Evolutionary conservation across 2,113 vertebrate species (phyloP).

Genomic region (Colinus virginianus): DNA sequence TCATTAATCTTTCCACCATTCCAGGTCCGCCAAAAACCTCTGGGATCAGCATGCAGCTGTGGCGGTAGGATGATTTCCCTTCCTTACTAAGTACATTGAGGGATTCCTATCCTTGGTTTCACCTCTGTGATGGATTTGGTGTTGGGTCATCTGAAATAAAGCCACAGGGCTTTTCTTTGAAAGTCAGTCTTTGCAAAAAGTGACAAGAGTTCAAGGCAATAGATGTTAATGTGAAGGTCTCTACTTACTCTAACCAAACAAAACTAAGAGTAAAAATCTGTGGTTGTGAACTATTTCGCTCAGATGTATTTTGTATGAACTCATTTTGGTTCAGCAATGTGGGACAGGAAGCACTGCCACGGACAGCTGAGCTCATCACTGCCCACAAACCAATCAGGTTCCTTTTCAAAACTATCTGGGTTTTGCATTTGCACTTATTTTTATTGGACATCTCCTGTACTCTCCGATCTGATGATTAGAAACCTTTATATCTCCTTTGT

Average conservation of each 20-base stretch:
- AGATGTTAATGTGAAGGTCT: not conserved
- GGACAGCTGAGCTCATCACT: not conserved
- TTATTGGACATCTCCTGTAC: not conserved
- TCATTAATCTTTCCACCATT: conserved; percentile 25
- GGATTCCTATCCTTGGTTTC: not conserved
- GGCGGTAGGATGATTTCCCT: not conserved
- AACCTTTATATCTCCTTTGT: not conserved
- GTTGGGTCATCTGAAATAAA: not conserved
- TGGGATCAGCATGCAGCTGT: conserved; percentile 52
- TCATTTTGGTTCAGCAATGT: not conserved
- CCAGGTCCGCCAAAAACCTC: conserved; percentile 62
- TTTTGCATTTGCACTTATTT: not conserved
- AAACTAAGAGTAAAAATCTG: not conserved
- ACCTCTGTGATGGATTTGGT: not conserved
- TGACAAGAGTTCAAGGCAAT: not conserved
- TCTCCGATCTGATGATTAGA: not conserved
- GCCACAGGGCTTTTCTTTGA: not conserved
- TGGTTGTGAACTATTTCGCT: not conserved
- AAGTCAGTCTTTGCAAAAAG: not conserved
- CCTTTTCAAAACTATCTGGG: not conserved
- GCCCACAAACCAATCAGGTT: not conserved
- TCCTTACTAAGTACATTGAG: not conserved
- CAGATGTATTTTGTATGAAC: not conserved
- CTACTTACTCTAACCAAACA: not conserved
- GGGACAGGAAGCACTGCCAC: not conserved